Percentiles rank a stretch among this genome's conserved stretches.
Conservation (phyloP, 2,113 vertebrate species). For the Atrichornis clamosus region DNA sequence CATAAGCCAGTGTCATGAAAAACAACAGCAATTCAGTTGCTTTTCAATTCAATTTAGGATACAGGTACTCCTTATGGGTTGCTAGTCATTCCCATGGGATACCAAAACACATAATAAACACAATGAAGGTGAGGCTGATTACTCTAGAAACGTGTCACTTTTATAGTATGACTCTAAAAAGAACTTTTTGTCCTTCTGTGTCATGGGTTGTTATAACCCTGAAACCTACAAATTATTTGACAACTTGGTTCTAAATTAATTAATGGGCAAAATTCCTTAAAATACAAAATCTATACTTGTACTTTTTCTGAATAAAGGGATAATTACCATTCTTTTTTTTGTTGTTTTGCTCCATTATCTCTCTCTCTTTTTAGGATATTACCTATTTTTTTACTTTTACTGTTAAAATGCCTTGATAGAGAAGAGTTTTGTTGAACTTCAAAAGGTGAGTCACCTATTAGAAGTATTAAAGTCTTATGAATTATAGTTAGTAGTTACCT, state of each 20-base stretch:
- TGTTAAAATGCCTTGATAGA: background rate
- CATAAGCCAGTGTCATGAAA: background rate
- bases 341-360: background rate
- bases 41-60: background rate
- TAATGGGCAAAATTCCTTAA: background rate
- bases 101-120: background rate
- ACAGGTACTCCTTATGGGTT: background rate
- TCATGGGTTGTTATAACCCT: background rate
- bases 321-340: background rate
- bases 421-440: background rate
- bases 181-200: background rate
- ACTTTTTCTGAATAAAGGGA: background rate
- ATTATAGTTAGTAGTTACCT: slow-evolving; percentile 3
- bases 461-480: background rate
- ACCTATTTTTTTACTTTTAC: background rate
- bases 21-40: background rate
- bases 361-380: background rate
- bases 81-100: background rate
- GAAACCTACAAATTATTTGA: background rate
- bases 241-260: background rate
- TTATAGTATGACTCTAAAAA: background rate
- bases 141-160: background rate
- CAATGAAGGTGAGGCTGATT: background rate
- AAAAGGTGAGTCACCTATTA: background rate
- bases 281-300: background rate